Evolutionary conservation across 2,113 vertebrate genomes (phyloP).

Genomic region (Promerops cafer): DNA sequence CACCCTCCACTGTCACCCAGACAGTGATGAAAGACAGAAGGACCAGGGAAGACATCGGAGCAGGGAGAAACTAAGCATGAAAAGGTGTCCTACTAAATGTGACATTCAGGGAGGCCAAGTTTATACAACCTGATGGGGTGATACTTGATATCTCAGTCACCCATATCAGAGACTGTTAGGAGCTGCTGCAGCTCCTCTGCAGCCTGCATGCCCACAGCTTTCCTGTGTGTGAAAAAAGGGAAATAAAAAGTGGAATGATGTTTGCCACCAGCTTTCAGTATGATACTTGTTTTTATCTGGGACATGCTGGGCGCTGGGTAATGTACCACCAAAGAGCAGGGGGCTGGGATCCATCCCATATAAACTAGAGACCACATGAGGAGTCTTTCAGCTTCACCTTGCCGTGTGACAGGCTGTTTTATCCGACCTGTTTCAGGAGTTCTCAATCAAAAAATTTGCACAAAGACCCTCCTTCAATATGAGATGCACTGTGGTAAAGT

Average conservation of each 20-base stretch:
- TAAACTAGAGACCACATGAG: neutral
- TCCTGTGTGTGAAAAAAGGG: neutral
- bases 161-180: neutral
- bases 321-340: neutral
- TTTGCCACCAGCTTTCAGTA: neutral
- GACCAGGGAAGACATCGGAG: neutral
- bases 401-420: neutral
- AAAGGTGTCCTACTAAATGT: neutral
- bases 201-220: neutral
- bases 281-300: rapidly evolving
- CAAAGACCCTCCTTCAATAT: neutral
- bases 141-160: neutral
- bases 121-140: neutral
- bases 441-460: neutral
- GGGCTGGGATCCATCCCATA: neutral
- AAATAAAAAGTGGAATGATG: neutral
- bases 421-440: neutral
- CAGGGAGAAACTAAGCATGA: neutral
- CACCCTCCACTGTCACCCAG: neutral
- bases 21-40: neutral
- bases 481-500: neutral
- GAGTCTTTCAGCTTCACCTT: neutral
- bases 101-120: neutral
- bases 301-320: neutral
- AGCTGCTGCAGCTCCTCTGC: neutral